phyloP scores from a whole-genome alignment of 2,797 vertebrate genomes.

The Eurystomus glaucurus region DNA sequence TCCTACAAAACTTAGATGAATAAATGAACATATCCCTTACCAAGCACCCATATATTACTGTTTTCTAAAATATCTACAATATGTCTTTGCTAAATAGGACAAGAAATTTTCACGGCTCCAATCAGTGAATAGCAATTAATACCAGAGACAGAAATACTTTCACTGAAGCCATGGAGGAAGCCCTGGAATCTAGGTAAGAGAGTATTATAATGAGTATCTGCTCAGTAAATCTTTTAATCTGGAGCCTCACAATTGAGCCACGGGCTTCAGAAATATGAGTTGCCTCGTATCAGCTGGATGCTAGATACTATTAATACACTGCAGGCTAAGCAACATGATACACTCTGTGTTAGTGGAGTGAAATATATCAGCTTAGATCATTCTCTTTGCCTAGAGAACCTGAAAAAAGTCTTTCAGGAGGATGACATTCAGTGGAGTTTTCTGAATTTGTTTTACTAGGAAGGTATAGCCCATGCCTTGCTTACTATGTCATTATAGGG shows the following conservation, averaged over 20 bases:
- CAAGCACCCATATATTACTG: not conserved
- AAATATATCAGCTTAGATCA: not conserved
- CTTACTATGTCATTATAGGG: not conserved
- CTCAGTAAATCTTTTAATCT: conserved; percentile 31
- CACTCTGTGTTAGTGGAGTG: not conserved
- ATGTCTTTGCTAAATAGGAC: not conserved
- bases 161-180: not conserved
- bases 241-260: not conserved
- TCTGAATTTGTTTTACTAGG: not conserved
- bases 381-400: not conserved
- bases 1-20: not conserved
- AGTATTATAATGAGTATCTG: not conserved
- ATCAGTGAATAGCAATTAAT: not conserved
- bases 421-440: not conserved
- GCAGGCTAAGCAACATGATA: not conserved
- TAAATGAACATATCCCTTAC: not conserved
- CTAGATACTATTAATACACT: not conserved
- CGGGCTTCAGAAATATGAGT: not conserved
- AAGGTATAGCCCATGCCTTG: not conserved
- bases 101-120: not conserved
- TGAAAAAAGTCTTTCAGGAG: not conserved
- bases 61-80: not conserved
- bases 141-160: not conserved
- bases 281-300: not conserved
- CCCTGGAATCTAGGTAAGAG: not conserved